Evolutionary conservation across 2,113 vertebrate species (phyloP), one percentile per base, ranked within the genome.

Genomic region (Hippocampus zosterae): DNA sequence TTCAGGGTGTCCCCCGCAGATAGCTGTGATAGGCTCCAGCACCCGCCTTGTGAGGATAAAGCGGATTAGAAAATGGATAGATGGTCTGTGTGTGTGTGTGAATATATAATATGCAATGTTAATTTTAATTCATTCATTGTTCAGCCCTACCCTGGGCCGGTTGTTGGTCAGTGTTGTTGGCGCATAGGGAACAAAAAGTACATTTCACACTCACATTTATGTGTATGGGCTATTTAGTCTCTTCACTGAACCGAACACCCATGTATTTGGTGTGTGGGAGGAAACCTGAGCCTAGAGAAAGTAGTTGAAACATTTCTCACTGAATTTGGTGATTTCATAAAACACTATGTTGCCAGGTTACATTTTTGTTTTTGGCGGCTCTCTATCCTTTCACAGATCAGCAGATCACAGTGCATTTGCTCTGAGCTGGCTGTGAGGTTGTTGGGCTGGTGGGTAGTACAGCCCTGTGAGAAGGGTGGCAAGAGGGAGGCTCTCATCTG

Each of bases 401-500:
- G 67, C 15, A 52, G 72, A 78, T 59, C 77, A 71, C 61, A 0
- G 55, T 61, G 67, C 62, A 66, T 64, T 78, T 80, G 78, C 81
- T 79, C 69, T 76, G 72, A 23, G 61, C 71, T 74, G 69, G 69
- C 70, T 80, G 76, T 83, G 78, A 78, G 67, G 69, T 74, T 70
- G 69, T 76, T 74, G 41, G 74, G 75, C 71, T 62, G 65, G 75
- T 67, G 56, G 25, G 67, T 68, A 69, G 69, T 27, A 25, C 66
- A 71, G 68, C 53, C 33, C 44, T 25, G 25, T 69, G 74, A 53
- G 41, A 75, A 52, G 67, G 67, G 67, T 13, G 10, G 78, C 42
- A 23, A 64, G 15, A 73, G 85, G 63, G 79, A 68, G 77, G 61
- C 73, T 80, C 60, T 80, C 67, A 76, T 83, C 87, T 72, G 74